Evolutionary conservation across 2,113 vertebrate genomes (phyloP).

Genomic region (Vulpes ferrilata): DNA sequence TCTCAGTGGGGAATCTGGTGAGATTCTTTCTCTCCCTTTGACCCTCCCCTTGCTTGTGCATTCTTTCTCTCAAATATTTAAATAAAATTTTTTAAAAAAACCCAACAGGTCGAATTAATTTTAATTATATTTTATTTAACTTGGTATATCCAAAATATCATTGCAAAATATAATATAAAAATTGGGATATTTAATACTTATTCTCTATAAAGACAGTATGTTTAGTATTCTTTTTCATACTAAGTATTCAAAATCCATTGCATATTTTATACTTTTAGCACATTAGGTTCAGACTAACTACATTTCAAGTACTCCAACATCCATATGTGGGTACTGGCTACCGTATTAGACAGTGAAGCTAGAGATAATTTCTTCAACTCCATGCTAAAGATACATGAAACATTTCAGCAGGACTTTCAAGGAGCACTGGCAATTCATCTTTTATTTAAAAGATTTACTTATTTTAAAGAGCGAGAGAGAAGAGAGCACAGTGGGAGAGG

Average conservation of each 20-base stretch:
- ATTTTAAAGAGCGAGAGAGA: too few species aligned
- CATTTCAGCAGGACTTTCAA: not conserved
- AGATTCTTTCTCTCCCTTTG: too few species aligned
- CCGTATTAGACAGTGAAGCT: not conserved
- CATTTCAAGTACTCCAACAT: not conserved
- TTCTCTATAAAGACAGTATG: not conserved
- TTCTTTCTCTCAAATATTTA: too few species aligned
- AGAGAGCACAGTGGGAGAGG: not conserved
- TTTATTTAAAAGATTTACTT: not conserved
- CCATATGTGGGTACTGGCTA: not conserved
- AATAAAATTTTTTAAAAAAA: not conserved
- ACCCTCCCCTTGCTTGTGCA: too few species aligned
- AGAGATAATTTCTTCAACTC: not conserved
- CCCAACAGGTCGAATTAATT: not conserved
- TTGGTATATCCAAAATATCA: not conserved
- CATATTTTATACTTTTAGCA: not conserved
- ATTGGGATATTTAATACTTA: not conserved
- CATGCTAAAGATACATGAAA: not conserved
- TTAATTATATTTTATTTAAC: conserved; percentile 12
- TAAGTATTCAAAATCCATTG: not conserved
- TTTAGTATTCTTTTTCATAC: not conserved
- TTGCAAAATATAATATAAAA: not conserved
- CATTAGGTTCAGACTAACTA: not conserved
- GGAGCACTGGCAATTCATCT: not conserved
- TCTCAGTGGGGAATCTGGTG: too few species aligned